These are phyloP conservation scores for Acropternis orthonyx DNA, from an alignment of 2,797 vertebrate species.

Conservation along the genomic window DNA sequence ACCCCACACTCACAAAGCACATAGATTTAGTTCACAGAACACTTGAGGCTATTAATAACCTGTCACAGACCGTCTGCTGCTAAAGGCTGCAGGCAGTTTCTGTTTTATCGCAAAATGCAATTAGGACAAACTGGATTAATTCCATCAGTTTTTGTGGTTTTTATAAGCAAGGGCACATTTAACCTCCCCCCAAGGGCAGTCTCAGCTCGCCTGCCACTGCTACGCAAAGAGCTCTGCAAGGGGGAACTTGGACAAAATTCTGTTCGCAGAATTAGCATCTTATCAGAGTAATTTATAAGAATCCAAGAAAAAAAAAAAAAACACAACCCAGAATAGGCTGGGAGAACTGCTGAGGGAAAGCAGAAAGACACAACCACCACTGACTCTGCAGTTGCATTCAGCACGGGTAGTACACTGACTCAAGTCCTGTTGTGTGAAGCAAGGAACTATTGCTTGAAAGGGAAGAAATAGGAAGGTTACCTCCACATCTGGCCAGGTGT, in stretches of 20 bases:
- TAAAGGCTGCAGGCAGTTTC: not conserved
- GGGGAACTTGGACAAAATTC: slow-evolving; percentile 37
- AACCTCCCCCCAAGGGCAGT: not conserved
- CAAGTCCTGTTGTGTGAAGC: not conserved
- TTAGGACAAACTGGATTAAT: slow-evolving; percentile 68
- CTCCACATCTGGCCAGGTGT: not conserved
- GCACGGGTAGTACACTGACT: not conserved
- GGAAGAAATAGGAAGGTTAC: not conserved
- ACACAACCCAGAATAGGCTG: not conserved
- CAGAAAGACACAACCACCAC: not conserved
- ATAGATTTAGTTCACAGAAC: not conserved
- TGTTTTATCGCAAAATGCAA: slow-evolving; percentile 38
- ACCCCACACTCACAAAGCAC: not conserved
- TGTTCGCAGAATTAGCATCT: slow-evolving; percentile 37
- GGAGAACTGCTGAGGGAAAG: not conserved
- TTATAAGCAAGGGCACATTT: not conserved
- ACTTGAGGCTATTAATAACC: slow-evolving; percentile 36
- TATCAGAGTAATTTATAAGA: slow-evolving; percentile 9
- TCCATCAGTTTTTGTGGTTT: not conserved
- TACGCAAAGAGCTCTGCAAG: not conserved
- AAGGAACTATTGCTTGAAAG: not conserved
- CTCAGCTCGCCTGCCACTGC: not conserved
- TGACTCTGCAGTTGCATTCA: not conserved
- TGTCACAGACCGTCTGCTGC: slow-evolving; percentile 28
- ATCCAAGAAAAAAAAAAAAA: not conserved